Evolutionary conservation across 2,797 vertebrate species (phyloP), one percentile per base, ranked within the genome.

Genomic region (Channa striata): DNA sequence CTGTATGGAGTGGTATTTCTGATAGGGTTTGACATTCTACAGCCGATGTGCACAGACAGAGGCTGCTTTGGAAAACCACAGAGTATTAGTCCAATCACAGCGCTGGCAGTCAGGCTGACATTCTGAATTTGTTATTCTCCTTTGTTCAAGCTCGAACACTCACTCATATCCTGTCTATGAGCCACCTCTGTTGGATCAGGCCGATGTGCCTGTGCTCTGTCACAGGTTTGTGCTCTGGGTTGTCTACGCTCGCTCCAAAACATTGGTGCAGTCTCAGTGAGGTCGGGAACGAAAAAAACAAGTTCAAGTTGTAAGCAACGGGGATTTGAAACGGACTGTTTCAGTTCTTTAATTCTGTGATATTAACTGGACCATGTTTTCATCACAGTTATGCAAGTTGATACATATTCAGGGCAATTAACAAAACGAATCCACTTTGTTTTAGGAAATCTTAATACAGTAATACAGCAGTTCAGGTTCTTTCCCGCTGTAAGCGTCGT

Each of bases 21-120:
- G 86, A 92, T 89, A 63, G 62, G 70, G 74, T 80, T 82, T 87
- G 90, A 92, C 78, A 37, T 69, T 68, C 77, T 67, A 74, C 86
- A 77, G 81, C 70, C 72, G 61, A 90, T 76, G 82, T 78, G 82
- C 78, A 75, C 77, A 82, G 85, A 83, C 84, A 83, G 84, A 70
- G 57, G 80, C 66, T 79, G 67, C 72, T 81, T 82, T 75, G 59
- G 76, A 84, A 83, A 86, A 83, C 81, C 80, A 65, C 85, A 72
- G 81, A 84, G 82, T 75, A 90, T 94, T 92, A 93, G 87, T 89
- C 85, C 89, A 91, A 93, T 93, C 92, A 86, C 80, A 83, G 84
- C 62, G 17, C 82, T 74, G 86, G 83, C 88, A 88, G 87, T 93
- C 88, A 88, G 66, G 67, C 92, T 91, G 93, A 92, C 92, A 92